Conservation (phyloP, 2,797 vertebrate species). For the Oophaga sylvatica region DNA sequence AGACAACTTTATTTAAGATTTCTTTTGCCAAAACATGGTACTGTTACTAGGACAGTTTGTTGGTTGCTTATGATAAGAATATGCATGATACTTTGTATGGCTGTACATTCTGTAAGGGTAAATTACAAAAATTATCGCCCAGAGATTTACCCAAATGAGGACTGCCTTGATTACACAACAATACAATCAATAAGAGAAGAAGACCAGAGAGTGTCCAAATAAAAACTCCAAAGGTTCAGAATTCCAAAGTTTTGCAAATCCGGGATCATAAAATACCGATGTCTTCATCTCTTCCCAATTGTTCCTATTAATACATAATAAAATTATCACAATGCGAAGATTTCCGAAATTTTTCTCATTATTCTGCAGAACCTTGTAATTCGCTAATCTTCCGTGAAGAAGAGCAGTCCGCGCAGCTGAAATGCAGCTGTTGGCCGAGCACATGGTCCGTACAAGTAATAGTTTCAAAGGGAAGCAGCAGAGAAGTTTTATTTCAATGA, state of each 20-base stretch:
- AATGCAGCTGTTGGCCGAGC: conserved; percentile 31
- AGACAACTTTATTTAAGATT: no score
- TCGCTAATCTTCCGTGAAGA: not conserved
- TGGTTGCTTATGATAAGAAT: no score
- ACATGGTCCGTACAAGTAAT: conserved; percentile 40
- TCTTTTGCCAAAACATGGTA: no score
- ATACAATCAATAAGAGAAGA: no score
- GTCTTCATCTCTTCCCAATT: not conserved
- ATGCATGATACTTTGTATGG: no score
- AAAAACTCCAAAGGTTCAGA: not conserved
- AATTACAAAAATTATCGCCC: no score
- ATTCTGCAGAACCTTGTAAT: conserved; percentile 11
- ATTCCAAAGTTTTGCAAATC: not conserved
- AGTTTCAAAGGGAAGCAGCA: conserved; percentile 53
- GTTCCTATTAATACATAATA: not conserved
- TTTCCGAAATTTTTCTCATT: not conserved
- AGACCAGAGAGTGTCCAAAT: no score
- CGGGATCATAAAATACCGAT: not conserved
- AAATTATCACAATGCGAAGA: not conserved
- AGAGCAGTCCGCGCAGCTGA: conserved; percentile 39
- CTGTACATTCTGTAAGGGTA: no score
- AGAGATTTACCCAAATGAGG: no score
- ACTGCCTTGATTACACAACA: no score
- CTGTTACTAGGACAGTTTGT: no score
- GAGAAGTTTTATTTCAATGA: conserved; percentile 34